phyloP scores from a whole-genome alignment of 1,140 invertebrate genomes.

The Brachionus calyciflorus region DNA sequence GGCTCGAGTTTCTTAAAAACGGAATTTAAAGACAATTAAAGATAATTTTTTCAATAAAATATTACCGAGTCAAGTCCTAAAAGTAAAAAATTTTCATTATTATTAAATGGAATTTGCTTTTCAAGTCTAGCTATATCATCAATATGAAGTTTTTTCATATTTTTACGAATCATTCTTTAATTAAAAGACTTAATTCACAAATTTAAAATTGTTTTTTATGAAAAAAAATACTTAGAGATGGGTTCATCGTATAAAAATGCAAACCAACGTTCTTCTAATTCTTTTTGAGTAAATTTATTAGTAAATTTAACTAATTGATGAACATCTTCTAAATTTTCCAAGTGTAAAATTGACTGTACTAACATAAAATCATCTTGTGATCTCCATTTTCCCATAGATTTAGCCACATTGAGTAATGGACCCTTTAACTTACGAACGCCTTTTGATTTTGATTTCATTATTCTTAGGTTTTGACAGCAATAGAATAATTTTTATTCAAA shows the following conservation, averaged over 20 bases:
- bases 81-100: conserved; percentile 13
- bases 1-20: not conserved
- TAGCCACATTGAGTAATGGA: conserved; percentile 14
- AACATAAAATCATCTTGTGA: conserved; percentile 90
- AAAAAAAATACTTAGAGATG: conserved; percentile 60
- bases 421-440: conserved; percentile 6
- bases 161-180: conserved; percentile 35
- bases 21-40: not conserved
- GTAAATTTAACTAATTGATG: conserved; percentile 91
- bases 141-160: conserved; percentile 27
- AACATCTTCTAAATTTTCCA: conserved; percentile 79
- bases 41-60: not conserved
- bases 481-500: no score
- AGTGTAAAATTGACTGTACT: conserved; percentile 81
- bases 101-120: not conserved
- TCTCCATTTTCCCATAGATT: conserved; percentile 80
- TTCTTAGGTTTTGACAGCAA: no score
- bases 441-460: not conserved
- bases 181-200: not conserved
- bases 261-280: conserved; percentile 93
- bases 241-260: conserved; percentile 85
- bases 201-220: no score
- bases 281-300: conserved; percentile 85
- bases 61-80: conserved; percentile 34
- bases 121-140: conserved; percentile 12